Evolutionary conservation across 1,140 invertebrate genomes (phyloP), one percentile per base, ranked within the genome.

Genomic region (Cydia pomonella): DNA sequence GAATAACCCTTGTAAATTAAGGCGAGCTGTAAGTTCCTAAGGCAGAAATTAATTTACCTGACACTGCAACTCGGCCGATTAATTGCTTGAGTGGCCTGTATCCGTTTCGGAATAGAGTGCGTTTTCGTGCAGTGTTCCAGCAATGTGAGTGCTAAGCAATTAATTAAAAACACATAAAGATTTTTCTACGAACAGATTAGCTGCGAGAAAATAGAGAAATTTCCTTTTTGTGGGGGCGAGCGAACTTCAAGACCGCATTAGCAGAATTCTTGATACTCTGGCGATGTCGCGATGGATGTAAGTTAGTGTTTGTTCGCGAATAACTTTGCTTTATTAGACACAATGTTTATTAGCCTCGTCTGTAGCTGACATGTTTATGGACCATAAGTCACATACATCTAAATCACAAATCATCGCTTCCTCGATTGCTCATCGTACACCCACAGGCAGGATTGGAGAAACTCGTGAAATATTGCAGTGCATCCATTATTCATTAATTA

Each of bases 401-500:
- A 76, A 82, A 81, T 77, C 79, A 75, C 77, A 80, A 79, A 80
- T 77, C 69, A 75, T 72, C 66, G 76, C 80, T 85, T 86, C 84
- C 80, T 80, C 77, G 76, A 77, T 76, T 72, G 76, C 77, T 81
- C 66, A 75, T 73, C 75, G 53, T 47, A 75, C 75, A 69, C 76
- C 74, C 62, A 76, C 76, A 74, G 79, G 41, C 78, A 77, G 77
- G 72, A 77, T 76, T 73, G 77, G 82, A 83, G 84, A 90, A 87
- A 89, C 80, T 77, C 82, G 77, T 87, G 84, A 88, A 87, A 86
- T 90, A 90, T 86, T 85, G 82, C 85, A 80, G 59, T 82, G 80
- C 78, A 89, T 90, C 83, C 82, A 87, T 89, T 89, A 88, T 88
- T 89, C 84, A 89, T 87, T 87, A 86, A 88, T 89, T 88, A 87